Evolutionary conservation across 2,888 invertebrate genomes (phyloP).

Genomic region (Epirrhoe alternata): DNA sequence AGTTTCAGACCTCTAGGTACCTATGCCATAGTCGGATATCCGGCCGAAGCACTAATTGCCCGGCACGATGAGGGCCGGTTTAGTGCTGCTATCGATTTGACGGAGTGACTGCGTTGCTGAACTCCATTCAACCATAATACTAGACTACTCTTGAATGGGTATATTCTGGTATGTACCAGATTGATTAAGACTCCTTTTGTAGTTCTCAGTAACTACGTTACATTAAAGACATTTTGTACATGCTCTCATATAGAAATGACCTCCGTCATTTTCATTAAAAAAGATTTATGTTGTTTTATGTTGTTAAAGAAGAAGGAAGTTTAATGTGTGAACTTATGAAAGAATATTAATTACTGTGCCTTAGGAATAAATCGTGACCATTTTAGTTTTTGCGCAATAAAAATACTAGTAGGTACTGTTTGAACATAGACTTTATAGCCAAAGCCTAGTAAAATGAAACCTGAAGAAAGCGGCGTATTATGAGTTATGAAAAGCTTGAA

Average conservation of each 20-base stretch:
- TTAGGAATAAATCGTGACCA: not conserved
- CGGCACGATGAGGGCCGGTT: conserved; percentile 45
- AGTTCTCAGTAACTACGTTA: no score
- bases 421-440: not conserved
- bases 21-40: conserved; percentile 64
- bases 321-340: no score
- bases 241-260: no score
- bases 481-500: conserved; percentile 54
- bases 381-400: not conserved
- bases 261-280: no score
- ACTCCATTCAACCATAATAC: not conserved
- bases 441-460: conserved; percentile 17
- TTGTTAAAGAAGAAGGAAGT: not conserved
- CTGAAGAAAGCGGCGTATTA: conserved; percentile 27
- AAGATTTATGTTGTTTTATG: no score
- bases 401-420: no score
- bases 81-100: conserved; percentile 30
- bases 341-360: no score
- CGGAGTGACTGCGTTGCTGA: conserved; percentile 21
- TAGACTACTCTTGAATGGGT: not conserved
- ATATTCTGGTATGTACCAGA: no score
- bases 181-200: no score
- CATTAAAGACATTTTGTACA: no score
- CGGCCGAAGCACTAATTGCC: conserved; percentile 71
- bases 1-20: conserved; percentile 39